phyloP scores from a whole-genome alignment of 2,888 invertebrate species.

The Psococerastis gibbosa region DNA sequence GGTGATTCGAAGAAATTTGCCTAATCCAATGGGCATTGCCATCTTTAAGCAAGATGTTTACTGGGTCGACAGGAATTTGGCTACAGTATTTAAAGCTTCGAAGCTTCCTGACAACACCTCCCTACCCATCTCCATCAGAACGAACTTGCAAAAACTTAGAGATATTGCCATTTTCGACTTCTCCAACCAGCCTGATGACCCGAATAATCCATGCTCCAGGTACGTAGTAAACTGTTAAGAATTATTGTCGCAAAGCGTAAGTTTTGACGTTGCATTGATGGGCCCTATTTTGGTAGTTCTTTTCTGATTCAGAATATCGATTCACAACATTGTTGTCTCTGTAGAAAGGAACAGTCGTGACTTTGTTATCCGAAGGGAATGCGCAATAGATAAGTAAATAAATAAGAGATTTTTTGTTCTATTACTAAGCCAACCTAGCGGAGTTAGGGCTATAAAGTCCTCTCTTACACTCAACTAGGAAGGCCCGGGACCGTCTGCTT shows the following conservation, averaged over 20 bases:
- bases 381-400: no score
- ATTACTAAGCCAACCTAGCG: no score
- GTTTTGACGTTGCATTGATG: not conserved
- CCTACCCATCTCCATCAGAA: conserved; percentile 51
- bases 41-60: conserved; percentile 68
- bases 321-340: conserved; percentile 4
- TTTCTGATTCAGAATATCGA: conserved; percentile 1
- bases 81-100: conserved; percentile 61
- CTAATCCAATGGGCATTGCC: conserved; percentile 87
- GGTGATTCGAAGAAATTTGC: conserved; percentile 66
- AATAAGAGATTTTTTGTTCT: no score
- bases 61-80: conserved; percentile 87
- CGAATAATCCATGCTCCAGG: conserved; percentile 57
- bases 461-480: no score
- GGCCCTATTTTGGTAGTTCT: not conserved
- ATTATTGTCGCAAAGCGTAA: no score
- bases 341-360: not conserved
- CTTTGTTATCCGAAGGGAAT: no score
- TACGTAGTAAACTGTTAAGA: no score
- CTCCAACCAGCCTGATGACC: conserved; percentile 68
- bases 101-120: conserved; percentile 49
- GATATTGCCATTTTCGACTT: conserved; percentile 85
- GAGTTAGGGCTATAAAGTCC: no score
- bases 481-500: no score
- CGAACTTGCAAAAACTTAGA: conserved; percentile 65